phyloP scores from a whole-genome alignment of 2,888 invertebrate species.

The Cylloceria caligata region DNA sequence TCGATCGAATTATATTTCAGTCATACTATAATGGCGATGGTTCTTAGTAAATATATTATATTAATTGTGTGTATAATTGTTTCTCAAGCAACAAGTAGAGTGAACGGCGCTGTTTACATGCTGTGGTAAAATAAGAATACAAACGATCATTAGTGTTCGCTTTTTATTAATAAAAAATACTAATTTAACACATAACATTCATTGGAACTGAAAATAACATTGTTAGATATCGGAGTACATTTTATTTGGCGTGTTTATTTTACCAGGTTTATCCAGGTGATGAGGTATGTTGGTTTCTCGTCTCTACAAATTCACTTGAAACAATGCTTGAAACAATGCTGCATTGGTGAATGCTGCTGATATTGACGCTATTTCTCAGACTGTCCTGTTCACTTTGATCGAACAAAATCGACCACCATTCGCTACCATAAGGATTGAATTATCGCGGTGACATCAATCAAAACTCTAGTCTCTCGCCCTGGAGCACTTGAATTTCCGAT shows the following conservation, averaged over 20 bases:
- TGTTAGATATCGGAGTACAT: neutral
- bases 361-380: conserved; percentile 8
- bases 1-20: neutral
- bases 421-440: conserved; percentile 67
- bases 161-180: no score
- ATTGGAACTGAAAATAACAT: no score
- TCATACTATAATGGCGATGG: neutral
- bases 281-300: neutral
- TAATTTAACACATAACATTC: no score
- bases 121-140: no score
- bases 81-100: no score
- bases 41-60: neutral
- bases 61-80: neutral
- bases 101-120: no score
- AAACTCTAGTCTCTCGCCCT: conserved; percentile 35
- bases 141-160: no score
- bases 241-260: neutral
- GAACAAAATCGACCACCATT: conserved; percentile 66
- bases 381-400: conserved; percentile 55
- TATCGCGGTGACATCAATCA: conserved; percentile 69
- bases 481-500: conserved; percentile 70
- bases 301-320: neutral
- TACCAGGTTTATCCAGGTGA: neutral
- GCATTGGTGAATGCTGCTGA: conserved; percentile 1
- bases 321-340: neutral